Evolutionary conservation across 2,113 vertebrate species (phyloP).

Genomic region (Jaculus jaculus): DNA sequence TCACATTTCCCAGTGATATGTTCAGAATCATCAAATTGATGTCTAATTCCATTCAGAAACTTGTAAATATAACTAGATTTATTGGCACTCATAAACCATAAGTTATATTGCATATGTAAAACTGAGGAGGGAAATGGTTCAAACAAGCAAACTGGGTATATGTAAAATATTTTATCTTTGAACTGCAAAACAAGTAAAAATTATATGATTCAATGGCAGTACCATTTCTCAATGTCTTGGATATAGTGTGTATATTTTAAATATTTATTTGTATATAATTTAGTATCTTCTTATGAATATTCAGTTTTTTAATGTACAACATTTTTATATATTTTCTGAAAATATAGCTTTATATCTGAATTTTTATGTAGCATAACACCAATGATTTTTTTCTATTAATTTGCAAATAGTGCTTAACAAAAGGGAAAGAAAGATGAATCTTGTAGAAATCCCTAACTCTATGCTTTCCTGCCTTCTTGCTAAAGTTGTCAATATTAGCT

Average conservation of each 20-base stretch:
- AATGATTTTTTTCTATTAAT: neutral
- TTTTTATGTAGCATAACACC: neutral
- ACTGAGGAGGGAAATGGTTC: neutral
- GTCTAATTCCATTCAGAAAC: neutral
- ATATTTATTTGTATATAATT: neutral
- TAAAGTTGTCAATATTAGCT: neutral
- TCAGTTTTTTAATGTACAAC: neutral
- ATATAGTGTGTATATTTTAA: neutral
- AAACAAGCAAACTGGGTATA: slow-evolving; percentile 1
- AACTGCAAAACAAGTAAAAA: neutral
- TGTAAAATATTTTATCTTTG: neutral
- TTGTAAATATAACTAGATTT: neutral
- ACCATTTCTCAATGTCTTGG: neutral
- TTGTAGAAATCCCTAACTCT: neutral
- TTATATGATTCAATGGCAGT: neutral
- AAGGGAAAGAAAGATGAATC: neutral
- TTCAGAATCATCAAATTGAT: slow-evolving; percentile 7
- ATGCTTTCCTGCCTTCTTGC: neutral
- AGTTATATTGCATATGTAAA: neutral
- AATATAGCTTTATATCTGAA: neutral
- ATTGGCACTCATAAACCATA: neutral
- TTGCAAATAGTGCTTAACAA: neutral
- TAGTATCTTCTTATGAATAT: neutral
- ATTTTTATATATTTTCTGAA: neutral
- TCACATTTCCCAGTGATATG: neutral